phyloP scores from a whole-genome alignment of 2,113 vertebrate genomes.

The Catagonus wagneri region DNA sequence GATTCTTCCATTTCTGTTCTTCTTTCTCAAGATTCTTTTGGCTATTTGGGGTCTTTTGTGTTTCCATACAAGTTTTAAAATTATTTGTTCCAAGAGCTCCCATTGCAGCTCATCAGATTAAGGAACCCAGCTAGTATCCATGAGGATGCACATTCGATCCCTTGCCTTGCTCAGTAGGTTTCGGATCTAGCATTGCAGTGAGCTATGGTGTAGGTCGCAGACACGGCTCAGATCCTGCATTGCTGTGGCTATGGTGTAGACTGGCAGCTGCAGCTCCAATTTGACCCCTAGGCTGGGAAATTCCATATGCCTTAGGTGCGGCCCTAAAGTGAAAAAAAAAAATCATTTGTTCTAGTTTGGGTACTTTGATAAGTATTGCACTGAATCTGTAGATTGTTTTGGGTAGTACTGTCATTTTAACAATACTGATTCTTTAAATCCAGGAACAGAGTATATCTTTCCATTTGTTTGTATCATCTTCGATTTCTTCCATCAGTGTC shows the following conservation, averaged over 20 bases:
- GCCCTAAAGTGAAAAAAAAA: too few species aligned
- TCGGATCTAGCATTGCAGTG: too few species aligned
- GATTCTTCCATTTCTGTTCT: background rate
- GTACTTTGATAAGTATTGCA: background rate
- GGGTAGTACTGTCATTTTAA: background rate
- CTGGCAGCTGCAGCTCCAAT: too few species aligned
- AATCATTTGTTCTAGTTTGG: background rate
- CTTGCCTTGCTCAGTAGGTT: too few species aligned
- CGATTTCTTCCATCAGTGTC: background rate
- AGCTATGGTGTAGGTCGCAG: too few species aligned
- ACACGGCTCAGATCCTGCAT: too few species aligned
- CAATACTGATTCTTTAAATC: background rate
- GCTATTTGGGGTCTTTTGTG: background rate
- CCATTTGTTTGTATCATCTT: background rate
- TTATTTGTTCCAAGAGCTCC: background rate
- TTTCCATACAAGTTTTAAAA: background rate
- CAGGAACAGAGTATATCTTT: background rate
- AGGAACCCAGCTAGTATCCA: too few species aligned
- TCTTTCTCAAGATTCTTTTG: background rate
- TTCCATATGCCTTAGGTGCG: too few species aligned
- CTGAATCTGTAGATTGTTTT: background rate
- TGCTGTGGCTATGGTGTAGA: too few species aligned
- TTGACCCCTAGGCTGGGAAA: too few species aligned
- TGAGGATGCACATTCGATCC: too few species aligned
- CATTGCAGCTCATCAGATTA: too few species aligned